Evolutionary conservation across 2,113 vertebrate species (phyloP).

Genomic region (Forbesichthys agassizii): DNA sequence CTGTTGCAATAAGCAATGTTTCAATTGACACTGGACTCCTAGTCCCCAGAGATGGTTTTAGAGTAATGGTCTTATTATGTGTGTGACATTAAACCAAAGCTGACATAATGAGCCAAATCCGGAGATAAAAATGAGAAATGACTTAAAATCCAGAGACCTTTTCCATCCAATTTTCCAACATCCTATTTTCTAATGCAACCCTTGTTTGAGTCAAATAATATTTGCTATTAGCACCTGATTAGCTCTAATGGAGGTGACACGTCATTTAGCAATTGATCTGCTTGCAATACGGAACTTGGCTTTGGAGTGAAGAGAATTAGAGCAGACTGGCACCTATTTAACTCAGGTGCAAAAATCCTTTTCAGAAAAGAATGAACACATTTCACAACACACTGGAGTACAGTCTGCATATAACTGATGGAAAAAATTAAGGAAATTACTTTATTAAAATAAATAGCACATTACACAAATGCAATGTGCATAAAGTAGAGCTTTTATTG

Average conservation of each 20-base stretch:
- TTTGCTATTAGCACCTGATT: constrained; percentile 10
- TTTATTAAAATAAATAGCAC: no score
- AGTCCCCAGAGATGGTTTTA: constrained; percentile 46
- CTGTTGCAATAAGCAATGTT: constrained; percentile 54
- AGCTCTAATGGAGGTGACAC: constrained; percentile 15
- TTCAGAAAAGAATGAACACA: neutral
- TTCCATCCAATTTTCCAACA: constrained; percentile 16
- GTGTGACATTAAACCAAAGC: constrained; percentile 61
- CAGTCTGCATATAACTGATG: neutral
- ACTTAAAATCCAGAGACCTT: constrained; percentile 60
- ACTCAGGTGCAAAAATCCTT: neutral
- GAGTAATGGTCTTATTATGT: constrained; percentile 51
- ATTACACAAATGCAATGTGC: no score
- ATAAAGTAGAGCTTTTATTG: no score
- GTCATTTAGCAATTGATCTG: constrained; percentile 18
- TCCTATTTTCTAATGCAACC: constrained; percentile 33
- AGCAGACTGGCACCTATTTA: neutral
- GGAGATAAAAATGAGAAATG: constrained; percentile 75
- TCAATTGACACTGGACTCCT: constrained; percentile 69
- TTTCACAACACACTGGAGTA: neutral
- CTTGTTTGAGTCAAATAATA: neutral
- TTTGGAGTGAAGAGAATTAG: neutral
- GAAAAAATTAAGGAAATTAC: neutral
- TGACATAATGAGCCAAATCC: constrained; percentile 46
- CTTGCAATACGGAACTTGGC: neutral